A percentile compares a stretch with the other conserved stretches of the same genome.
These are phyloP conservation scores for Tenthredo amoena DNA, from an alignment of 2,888 invertebrate genomes.

Conservation along the genomic window DNA sequence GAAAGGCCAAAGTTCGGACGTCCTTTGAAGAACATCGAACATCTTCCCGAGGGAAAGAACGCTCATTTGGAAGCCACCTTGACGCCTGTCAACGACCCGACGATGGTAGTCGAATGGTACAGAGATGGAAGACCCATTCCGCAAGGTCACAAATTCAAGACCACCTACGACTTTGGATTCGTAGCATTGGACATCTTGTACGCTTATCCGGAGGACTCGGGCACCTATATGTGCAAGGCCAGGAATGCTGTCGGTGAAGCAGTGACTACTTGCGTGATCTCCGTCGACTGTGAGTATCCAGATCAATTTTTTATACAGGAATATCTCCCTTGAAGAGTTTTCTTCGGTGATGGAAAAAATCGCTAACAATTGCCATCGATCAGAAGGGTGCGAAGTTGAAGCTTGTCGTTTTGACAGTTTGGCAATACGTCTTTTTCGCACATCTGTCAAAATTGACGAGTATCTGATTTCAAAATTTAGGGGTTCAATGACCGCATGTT, in stretches of 20 bases:
- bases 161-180: conserved; percentile 98
- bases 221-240: conserved; percentile 98
- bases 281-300: conserved; percentile 86
- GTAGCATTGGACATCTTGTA: conserved; percentile 98
- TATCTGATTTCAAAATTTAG: not conserved
- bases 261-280: conserved; percentile 93
- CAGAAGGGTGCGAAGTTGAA: conserved; percentile 7
- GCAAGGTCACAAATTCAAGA: conserved; percentile 96
- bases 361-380: not conserved
- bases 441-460: conserved; percentile 9
- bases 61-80: conserved; percentile 97
- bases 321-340: not conserved
- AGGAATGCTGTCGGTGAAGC: conserved; percentile 97
- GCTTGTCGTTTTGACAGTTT: not conserved
- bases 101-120: conserved; percentile 99
- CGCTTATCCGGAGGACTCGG: conserved; percentile 97
- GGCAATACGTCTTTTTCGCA: not conserved
- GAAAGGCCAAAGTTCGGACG: conserved; percentile 95
- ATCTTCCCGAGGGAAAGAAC: conserved; percentile 91
- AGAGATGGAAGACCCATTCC: conserved; percentile 96
- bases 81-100: conserved; percentile 98
- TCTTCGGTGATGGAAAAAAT: not conserved
- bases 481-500: not conserved
- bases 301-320: not conserved
- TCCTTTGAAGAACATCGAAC: conserved; percentile 90